Evolutionary conservation across 2,113 vertebrate species (phyloP).

Genomic region (Laterallus jamaicensis): DNA sequence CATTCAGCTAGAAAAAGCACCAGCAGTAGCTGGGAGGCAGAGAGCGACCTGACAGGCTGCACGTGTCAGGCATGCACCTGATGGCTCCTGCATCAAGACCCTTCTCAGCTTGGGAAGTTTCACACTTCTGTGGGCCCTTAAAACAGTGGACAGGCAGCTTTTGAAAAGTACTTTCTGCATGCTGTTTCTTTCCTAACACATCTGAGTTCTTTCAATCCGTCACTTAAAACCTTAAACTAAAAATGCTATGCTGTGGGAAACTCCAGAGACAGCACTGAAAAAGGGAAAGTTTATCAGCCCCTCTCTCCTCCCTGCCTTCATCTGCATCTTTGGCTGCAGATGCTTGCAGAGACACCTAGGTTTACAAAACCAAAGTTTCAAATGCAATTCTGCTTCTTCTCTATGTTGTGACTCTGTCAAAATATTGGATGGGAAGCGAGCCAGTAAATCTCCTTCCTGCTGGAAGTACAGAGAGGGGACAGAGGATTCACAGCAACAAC

Average conservation of each 20-base stretch:
- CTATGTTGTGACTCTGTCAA: neutral
- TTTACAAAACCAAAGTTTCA: neutral
- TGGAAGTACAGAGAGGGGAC: neutral
- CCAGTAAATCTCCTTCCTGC: neutral
- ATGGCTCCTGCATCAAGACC: neutral
- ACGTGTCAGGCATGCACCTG: neutral
- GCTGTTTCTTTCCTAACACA: neutral
- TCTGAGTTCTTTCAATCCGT: neutral
- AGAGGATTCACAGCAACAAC: neutral
- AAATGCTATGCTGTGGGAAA: neutral
- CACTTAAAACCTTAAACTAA: neutral
- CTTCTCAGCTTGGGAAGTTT: neutral
- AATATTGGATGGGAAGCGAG: neutral
- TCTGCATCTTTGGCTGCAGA: neutral
- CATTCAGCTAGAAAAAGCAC: neutral
- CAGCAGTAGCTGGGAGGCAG: neutral
- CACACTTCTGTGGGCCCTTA: neutral
- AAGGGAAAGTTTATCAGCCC: neutral
- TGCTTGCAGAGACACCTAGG: neutral
- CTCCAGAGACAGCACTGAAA: neutral
- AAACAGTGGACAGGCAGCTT: neutral
- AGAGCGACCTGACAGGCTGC: neutral
- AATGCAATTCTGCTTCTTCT: neutral
- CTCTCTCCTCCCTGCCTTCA: neutral
- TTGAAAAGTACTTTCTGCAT: neutral